These are phyloP conservation scores for Toxonevra muliebris DNA, from an alignment of 2,888 invertebrate species.

Conservation along the genomic window DNA sequence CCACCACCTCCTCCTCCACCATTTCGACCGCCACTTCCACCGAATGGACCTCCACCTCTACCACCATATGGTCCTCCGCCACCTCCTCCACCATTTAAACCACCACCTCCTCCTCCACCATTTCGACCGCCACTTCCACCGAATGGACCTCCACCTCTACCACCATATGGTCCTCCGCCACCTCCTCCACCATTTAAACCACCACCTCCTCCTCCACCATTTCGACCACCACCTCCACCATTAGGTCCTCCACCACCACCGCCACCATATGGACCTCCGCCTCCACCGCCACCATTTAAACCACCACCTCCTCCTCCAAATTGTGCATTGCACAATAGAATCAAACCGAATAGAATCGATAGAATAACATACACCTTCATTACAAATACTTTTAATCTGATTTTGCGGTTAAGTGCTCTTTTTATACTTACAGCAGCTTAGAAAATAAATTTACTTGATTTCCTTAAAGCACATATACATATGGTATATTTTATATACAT, in stretches of 20 bases:
- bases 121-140: slow-evolving; percentile 15
- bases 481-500: no score
- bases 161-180: slow-evolving; percentile 23
- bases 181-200: slow-evolving; percentile 17
- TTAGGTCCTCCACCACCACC: slow-evolving; percentile 25
- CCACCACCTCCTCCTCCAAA: slow-evolving; percentile 27
- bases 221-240: slow-evolving; percentile 24
- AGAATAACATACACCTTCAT: slow-evolving; percentile 19
- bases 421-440: no score
- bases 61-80: neutral
- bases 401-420: no score
- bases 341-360: slow-evolving; percentile 17
- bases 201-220: slow-evolving; percentile 27
- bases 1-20: neutral
- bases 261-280: slow-evolving; percentile 19
- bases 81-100: neutral
- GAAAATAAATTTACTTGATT: no score
- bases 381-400: neutral
- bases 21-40: neutral
- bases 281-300: slow-evolving; percentile 15
- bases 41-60: neutral
- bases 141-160: slow-evolving; percentile 19
- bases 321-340: slow-evolving; percentile 29
- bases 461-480: no score
- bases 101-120: slow-evolving; percentile 10